Evolutionary conservation across 2,113 vertebrate species (phyloP).

Genomic region (Corapipo altera): DNA sequence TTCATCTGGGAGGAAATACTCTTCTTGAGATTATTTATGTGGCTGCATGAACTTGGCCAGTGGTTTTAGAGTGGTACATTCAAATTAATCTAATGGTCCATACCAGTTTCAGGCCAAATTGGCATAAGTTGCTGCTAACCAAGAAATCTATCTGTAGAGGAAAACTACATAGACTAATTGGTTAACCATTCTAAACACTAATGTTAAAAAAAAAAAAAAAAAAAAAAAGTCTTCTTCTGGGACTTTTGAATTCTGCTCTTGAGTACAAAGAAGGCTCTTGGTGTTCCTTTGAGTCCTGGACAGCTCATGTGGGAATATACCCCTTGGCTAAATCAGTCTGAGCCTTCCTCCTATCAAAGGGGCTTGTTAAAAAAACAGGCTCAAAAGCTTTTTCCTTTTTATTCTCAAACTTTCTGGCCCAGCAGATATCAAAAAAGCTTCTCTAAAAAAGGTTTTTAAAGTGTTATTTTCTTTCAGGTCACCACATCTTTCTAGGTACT

Average conservation of each 20-base stretch:
- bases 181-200: not conserved
- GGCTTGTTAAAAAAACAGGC: not conserved
- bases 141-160: not conserved
- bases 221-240: not conserved
- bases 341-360: not conserved
- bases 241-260: not conserved
- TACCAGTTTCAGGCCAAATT: not conserved
- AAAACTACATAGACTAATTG: not conserved
- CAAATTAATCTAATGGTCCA: not conserved
- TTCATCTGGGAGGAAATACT: not conserved
- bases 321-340: not conserved
- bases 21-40: not conserved
- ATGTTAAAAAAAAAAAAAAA: not conserved
- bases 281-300: not conserved
- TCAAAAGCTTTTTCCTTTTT: constrained; percentile 24
- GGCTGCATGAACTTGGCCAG: not conserved
- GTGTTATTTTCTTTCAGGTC: not conserved
- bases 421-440: not conserved
- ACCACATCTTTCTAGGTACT: not conserved
- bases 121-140: not conserved
- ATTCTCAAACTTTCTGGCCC: not conserved
- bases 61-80: not conserved
- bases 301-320: not conserved
- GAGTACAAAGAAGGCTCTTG: not conserved
- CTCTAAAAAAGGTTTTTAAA: not conserved